Conservation (phyloP, 2,113 vertebrate genomes). For the Vimba vimba region DNA sequence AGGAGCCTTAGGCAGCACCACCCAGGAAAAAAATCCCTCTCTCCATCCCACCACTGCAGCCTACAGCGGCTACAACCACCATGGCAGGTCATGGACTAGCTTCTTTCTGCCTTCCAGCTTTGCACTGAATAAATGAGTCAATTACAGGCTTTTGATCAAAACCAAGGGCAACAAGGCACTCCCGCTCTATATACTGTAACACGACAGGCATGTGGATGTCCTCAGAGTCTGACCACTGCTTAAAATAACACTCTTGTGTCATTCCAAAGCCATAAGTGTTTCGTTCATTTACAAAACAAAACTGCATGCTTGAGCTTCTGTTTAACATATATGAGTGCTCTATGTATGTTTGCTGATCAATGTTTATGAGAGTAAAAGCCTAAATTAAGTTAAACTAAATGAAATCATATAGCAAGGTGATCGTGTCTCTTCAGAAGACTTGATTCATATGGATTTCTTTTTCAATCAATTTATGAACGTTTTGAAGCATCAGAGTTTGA, state of each 20-base stretch:
- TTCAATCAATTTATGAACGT: too few species aligned
- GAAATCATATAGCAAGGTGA: too few species aligned
- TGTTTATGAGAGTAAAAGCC: too few species aligned
- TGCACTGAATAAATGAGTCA: constrained; percentile 36
- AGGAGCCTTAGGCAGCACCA: constrained; percentile 18
- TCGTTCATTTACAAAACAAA: too few species aligned
- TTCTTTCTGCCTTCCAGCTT: constrained; percentile 19
- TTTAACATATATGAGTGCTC: too few species aligned
- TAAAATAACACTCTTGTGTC: neutral
- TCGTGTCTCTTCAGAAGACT: too few species aligned
- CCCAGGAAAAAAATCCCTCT: neutral
- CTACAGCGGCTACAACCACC: neutral
- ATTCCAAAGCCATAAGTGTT: too few species aligned
- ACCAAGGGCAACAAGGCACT: constrained; percentile 14
- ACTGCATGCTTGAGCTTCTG: too few species aligned
- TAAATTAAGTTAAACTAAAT: too few species aligned
- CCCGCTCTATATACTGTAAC: neutral
- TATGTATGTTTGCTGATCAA: too few species aligned
- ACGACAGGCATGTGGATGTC: constrained; percentile 12
- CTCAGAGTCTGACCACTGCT: neutral
- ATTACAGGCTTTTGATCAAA: constrained; percentile 39
- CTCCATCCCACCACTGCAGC: neutral
- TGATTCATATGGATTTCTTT: too few species aligned
- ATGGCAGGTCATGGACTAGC: neutral
- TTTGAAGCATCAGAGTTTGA: too few species aligned